Base-by-base conservation (phyloP, 2,888 invertebrate genomes). In the Aphrophora alni region DNA sequence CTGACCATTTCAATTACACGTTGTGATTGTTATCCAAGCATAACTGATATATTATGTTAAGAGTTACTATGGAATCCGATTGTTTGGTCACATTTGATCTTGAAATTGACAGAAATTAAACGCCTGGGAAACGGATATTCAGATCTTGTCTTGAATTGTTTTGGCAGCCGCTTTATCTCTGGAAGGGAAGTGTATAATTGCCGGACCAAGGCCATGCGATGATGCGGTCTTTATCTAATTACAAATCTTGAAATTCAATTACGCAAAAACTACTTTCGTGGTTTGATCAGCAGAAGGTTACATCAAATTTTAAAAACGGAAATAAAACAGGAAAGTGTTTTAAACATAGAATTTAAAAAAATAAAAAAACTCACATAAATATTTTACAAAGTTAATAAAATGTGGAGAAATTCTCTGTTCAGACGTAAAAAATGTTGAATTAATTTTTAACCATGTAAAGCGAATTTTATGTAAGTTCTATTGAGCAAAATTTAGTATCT, bases 21-120 rank as follows among this genome's bases (percentile, higher is more conserved):
- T 59, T n/a, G 59, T 21, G 59, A 59, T 59, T 59, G 59, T 59
- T 59, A 59, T 59, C 59, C 59, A 59, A 59, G 59, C 59, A 59
- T 59, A 59, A 59, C 59, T 59, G 59, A 59, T 59, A 21, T 59
- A n/a, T n/a, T n/a, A 59, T 59, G 59, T 59, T 59, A 21, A 14
- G 21, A 59, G 59, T 59, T 59, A 21, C 21, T 59, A 59, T 59
- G 59, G 59, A 59, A 59, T 21, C 59, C 59, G 59, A 59, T 59
- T 59, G 59, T 59, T 21, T 21, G 59, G 59, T 59, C 59, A 59
- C 59, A 59, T 1, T 10, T 21, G 59, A 59, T 59, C 59, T 59
- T 59, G 59, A 21, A 21, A 59, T 59, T 59, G 59, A 59, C 59
- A 59, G 59, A 59, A 59, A 59, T 59, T 59, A 59, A n/a, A 59